phyloP scores from a whole-genome alignment of 1,140 invertebrate species.

The Drosophila busckii region DNA sequence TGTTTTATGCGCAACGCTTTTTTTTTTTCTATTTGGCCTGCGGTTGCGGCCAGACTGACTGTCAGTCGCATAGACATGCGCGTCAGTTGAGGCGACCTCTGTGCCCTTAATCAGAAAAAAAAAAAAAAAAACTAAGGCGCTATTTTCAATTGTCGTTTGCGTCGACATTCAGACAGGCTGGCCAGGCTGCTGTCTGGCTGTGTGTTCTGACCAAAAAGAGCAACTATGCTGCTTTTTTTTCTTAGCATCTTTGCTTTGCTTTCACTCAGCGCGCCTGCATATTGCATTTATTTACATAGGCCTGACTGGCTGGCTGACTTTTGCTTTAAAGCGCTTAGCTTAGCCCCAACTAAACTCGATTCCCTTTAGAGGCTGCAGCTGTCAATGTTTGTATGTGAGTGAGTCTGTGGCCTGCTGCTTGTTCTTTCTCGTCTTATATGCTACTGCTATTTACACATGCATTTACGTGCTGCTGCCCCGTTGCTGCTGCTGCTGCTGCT shows the following conservation, averaged over 20 bases:
- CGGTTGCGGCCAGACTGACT: conserved; percentile 50
- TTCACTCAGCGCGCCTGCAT: conserved; percentile 47
- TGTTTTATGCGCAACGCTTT: conserved; percentile 19
- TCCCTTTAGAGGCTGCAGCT: conserved; percentile 53
- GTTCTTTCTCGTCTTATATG: conserved; percentile 31
- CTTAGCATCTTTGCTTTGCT: conserved; percentile 22
- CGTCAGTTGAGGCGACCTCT: conserved; percentile 33
- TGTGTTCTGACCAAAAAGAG: conserved; percentile 17
- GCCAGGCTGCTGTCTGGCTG: conserved; percentile 6
- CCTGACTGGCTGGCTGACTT: conserved; percentile 53
- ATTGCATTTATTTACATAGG: conserved; percentile 76
- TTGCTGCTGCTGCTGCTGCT: too few species aligned
- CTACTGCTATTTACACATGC: conserved; percentile 70
- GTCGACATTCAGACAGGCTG: conserved; percentile 16
- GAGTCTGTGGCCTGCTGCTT: conserved; percentile 6
- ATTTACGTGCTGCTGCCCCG: conserved; percentile 52
- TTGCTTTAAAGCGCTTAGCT: conserved; percentile 71
- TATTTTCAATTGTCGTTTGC: conserved; percentile 48
- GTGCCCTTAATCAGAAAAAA: conserved; percentile 69
- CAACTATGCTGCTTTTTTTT: conserved; percentile 25
- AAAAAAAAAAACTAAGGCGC: conserved; percentile 64
- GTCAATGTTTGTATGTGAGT: conserved; percentile 21
- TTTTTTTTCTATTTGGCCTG: conserved; percentile 28
- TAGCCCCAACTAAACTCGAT: conserved; percentile 57
- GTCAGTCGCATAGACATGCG: conserved; percentile 19